Percentiles rank a stretch among this genome's conserved stretches.
Evolutionary conservation across 2,888 invertebrate genomes (phyloP).

Genomic region (Sialis fuliginosa): DNA sequence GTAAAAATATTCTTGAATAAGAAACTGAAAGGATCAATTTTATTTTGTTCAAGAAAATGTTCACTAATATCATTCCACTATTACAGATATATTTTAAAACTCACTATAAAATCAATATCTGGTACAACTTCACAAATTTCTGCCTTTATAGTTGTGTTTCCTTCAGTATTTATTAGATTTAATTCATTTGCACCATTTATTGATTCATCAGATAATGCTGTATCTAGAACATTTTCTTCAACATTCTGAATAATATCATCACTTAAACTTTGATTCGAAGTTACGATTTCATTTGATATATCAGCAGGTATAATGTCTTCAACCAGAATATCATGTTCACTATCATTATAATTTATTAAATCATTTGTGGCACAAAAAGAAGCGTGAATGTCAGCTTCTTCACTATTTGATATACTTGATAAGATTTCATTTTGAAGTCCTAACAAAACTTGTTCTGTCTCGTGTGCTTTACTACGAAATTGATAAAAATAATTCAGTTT

Average conservation of each 20-base stretch:
- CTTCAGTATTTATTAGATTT: too few relatives aligned
- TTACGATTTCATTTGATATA: not conserved
- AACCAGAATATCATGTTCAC: not conserved
- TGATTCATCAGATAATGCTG: not conserved
- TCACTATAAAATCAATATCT: too few relatives aligned
- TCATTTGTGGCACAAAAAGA: not conserved
- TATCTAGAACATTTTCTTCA: too few relatives aligned
- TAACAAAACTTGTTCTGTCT: slow-evolving; percentile 31
- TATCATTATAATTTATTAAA: not conserved
- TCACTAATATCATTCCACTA: too few relatives aligned
- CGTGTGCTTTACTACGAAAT: slow-evolving; percentile 33
- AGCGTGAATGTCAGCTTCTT: not conserved
- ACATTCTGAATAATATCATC: too few relatives aligned
- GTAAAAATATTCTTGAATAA: too few relatives aligned
- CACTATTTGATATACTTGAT: slow-evolving; percentile 8
- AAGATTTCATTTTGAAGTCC: slow-evolving; percentile 19
- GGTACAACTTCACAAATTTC: too few relatives aligned
- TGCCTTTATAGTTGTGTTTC: too few relatives aligned
- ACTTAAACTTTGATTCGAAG: not conserved
- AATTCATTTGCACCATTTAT: too few relatives aligned
- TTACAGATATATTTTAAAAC: too few relatives aligned
- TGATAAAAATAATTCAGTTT: slow-evolving; percentile 36
- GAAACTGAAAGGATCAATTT: too few relatives aligned
- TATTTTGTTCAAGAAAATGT: too few relatives aligned
- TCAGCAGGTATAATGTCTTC: not conserved